A percentile compares a stretch with the other conserved stretches of the same genome.
phyloP scores from a whole-genome alignment of 2,888 invertebrate species.

The Synergus laeviventris region DNA sequence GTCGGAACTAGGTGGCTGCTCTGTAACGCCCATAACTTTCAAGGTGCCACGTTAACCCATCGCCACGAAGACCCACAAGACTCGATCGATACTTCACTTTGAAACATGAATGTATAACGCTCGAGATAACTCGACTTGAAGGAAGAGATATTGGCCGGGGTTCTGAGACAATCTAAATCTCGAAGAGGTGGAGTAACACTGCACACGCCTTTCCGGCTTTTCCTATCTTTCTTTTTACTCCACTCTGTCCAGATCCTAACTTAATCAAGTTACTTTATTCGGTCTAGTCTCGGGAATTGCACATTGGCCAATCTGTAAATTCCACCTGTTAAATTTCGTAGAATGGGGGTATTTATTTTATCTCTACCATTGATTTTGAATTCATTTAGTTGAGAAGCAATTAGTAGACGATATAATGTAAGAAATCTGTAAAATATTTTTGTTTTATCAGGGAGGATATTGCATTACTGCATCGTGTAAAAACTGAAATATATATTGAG shows the following conservation, averaged over 20 bases:
- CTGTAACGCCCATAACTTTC: constrained; percentile 49
- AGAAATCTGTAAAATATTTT: background rate
- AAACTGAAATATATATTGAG: too few relatives aligned
- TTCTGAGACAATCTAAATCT: constrained; percentile 34
- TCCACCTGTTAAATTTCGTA: background rate
- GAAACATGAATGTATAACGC: constrained; percentile 40
- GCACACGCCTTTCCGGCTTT: constrained; percentile 7
- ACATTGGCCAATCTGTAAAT: background rate
- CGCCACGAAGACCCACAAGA: constrained; percentile 47
- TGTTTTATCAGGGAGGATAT: too few relatives aligned
- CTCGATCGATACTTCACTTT: constrained; percentile 35
- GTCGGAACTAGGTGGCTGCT: constrained; percentile 51
- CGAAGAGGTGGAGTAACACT: constrained; percentile 2
- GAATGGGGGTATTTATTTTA: background rate
- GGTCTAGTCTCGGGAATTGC: background rate
- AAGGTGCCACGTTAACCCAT: constrained; percentile 44
- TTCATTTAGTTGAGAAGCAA: background rate
- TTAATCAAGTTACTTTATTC: constrained; percentile 12
- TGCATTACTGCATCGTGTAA: too few relatives aligned
- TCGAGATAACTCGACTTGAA: constrained; percentile 15
- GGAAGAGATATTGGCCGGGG: constrained; percentile 20
- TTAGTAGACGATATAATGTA: background rate
- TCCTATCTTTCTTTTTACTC: background rate
- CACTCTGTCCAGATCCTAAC: background rate
- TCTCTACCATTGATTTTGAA: background rate